Percentiles rank a stretch among this genome's conserved stretches.
phyloP scores from a whole-genome alignment of 1,140 invertebrate species.

The Chlorops oryzae region DNA sequence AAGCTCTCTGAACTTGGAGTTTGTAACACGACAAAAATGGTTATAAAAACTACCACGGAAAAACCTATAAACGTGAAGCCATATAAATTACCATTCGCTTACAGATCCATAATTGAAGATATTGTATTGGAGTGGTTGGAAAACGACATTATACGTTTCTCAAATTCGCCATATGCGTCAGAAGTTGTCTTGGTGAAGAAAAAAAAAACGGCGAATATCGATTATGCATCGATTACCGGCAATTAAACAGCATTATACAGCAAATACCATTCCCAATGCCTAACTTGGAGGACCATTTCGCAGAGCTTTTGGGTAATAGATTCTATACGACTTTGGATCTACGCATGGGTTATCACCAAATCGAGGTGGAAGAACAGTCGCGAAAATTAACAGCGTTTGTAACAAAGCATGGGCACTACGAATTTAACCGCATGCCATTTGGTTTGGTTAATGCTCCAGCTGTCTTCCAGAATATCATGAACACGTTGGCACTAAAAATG shows the following conservation, averaged over 20 bases:
- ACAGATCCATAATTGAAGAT: background rate
- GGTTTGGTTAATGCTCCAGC: constrained; percentile 42
- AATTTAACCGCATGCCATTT: constrained; percentile 34
- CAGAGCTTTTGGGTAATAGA: constrained; percentile 27
- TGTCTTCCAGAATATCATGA: constrained; percentile 21
- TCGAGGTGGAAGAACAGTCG: constrained; percentile 41
- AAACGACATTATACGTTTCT: background rate
- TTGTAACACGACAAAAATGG: no score
- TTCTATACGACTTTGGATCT: constrained; percentile 48
- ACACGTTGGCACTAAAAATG: background rate
- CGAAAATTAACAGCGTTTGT: constrained; percentile 50
- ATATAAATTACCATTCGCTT: constrained; percentile 2
- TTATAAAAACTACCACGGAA: background rate
- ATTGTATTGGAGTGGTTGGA: background rate
- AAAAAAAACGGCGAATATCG: constrained; percentile 13
- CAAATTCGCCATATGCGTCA: constrained; percentile 15
- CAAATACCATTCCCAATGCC: constrained; percentile 48
- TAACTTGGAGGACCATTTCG: constrained; percentile 43
- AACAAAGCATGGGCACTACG: constrained; percentile 24
- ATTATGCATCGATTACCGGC: constrained; percentile 27
- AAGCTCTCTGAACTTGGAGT: no score
- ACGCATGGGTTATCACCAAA: constrained; percentile 51
- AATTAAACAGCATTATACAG: constrained; percentile 26
- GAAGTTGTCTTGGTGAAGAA: constrained; percentile 19
- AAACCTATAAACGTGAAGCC: background rate